These are phyloP conservation scores for Cerastis leucographa DNA, from an alignment of 2,888 invertebrate species.

Conservation along the genomic window DNA sequence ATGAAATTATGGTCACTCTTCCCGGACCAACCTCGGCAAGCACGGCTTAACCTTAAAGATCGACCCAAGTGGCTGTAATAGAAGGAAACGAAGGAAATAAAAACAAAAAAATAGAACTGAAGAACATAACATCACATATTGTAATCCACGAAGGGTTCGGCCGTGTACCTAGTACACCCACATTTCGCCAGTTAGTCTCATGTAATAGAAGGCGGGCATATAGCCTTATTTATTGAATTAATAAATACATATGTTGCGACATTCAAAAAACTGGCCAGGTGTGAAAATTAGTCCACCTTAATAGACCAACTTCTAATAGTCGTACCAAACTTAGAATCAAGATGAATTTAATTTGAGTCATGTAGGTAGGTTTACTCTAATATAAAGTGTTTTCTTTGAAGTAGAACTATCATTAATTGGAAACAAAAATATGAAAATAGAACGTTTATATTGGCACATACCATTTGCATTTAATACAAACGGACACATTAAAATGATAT, in stretches of 20 bases:
- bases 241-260: not conserved
- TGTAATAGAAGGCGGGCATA: too few species aligned
- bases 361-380: not conserved
- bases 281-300: not conserved
- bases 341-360: not conserved
- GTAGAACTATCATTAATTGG: not conserved
- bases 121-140: not conserved
- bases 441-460: not conserved
- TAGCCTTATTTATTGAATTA: not conserved
- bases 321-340: too few species aligned
- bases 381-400: not conserved
- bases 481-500: slow-evolving; percentile 17
- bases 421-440: not conserved
- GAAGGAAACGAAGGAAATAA: not conserved
- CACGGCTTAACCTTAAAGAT: too few species aligned
- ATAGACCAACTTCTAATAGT: too few species aligned
- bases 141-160: too few species aligned
- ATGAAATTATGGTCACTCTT: too few species aligned
- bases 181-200: too few species aligned
- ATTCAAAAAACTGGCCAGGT: not conserved
- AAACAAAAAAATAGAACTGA: not conserved
- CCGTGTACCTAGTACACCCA: too few species aligned
- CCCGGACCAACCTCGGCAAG: too few species aligned
- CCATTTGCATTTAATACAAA: slow-evolving; percentile 24
- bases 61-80: too few species aligned